Conservation (phyloP, 2,888 invertebrate genomes). For the Acrobasis consociella region DNA sequence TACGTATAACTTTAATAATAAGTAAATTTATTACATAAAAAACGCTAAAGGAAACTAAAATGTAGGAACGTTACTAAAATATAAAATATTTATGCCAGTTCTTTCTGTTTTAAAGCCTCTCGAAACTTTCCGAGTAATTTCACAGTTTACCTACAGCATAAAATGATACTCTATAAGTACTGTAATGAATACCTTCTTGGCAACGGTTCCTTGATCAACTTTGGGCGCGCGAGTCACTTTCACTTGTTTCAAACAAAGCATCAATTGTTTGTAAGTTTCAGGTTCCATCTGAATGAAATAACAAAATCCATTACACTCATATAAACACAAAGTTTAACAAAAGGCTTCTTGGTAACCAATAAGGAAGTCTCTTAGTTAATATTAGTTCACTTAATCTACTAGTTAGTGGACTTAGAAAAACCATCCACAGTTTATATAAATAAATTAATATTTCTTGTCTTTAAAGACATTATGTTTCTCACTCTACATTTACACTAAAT, state of each 20-base stretch:
- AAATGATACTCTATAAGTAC: slow-evolving; percentile 3
- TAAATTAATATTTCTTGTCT: too few species aligned
- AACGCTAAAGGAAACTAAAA: not conserved
- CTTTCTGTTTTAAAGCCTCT: not conserved
- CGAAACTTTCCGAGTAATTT: not conserved
- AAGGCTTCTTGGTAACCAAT: not conserved
- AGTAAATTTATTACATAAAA: not conserved
- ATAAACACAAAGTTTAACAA: not conserved
- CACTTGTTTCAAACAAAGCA: slow-evolving; percentile 64
- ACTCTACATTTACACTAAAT: too few species aligned
- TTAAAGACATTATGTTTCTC: too few species aligned
- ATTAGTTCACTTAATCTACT: too few species aligned
- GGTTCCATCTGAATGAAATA: slow-evolving; percentile 58
- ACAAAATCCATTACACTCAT: slow-evolving; percentile 13
- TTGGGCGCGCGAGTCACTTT: slow-evolving; percentile 44
- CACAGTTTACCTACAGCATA: not conserved
- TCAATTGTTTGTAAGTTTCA: slow-evolving; percentile 62
- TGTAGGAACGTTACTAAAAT: not conserved
- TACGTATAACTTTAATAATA: too few species aligned
- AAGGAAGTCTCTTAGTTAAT: too few species aligned
- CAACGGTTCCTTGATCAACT: slow-evolving; percentile 53
- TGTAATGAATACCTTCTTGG: slow-evolving; percentile 55
- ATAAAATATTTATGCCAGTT: not conserved
- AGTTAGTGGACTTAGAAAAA: too few species aligned
- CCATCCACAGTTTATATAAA: not conserved